Base-by-base conservation (phyloP, 2,797 vertebrate genomes). In the Zonotrichia albicollis region DNA sequence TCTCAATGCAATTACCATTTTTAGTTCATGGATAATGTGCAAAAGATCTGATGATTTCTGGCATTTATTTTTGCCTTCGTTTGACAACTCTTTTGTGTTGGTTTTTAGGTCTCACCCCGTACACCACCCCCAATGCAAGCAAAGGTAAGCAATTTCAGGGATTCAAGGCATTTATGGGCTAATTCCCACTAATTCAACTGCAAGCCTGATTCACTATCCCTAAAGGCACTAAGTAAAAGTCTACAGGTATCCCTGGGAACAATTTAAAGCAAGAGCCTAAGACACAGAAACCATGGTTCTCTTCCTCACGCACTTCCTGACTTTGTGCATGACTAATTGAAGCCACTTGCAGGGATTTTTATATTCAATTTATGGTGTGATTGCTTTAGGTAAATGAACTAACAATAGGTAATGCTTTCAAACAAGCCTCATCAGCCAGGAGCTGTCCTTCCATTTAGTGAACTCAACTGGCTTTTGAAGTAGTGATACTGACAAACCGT, bases 81-180 rank as follows among this genome's bases (percentile, higher is more conserved):
- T 68, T 95, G 53, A 93, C 45, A 48, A 87, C 12, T 60, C 27
- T 46, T 55, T 53, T 81, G 30, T 62, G 25, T 95, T 95, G 94
- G 6, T 96, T 97, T 96, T 78, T 94, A 99, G 99, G 99, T 99
- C 96, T 99, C 99, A 77, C 99, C 99, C 6, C 98, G 98, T 89
- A 98, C 98, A 42, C 97, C 99, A 94, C 99, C 99, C 88, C 98
- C 98, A 22, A 98, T 97, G 97, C 99, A 98, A 98, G 99, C 97
- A 79, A 99, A 99, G 99, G 99, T 99, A 98, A 99, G 98, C 75
- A 2, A 25, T 76, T 72, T 25, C 54, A 58, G 46, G 27, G 54
- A 22, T 60, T 79, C 45, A 16, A 17, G 38, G 23, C 22, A 26
- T 84, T 48, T 34, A 21, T 0, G 3, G 46, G 19, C 71, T 83